Base-by-base conservation (phyloP, 2,113 vertebrate genomes). In the Etia nguti region DNA sequence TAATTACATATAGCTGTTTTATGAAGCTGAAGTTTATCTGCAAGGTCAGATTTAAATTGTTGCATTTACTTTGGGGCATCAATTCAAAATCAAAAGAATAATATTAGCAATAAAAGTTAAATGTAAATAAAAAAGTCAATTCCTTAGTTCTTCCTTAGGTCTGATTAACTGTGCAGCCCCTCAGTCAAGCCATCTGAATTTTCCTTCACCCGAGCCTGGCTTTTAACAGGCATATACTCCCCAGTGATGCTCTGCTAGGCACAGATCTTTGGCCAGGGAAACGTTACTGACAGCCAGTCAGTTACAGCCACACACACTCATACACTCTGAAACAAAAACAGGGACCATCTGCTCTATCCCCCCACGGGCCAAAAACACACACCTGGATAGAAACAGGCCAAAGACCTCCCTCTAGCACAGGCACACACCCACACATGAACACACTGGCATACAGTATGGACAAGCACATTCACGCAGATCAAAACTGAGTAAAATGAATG, bases 351-450 rank as follows among this genome's bases (percentile, higher is more conserved):
- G 95, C 57, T 88, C 56, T 12, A 20, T 86, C 50, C 88, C 54
- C 85, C 93, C 29, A 90, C 22, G 41, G 86, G 94, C 90, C 82
- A 86, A 80, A 91, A 92, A 88, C 80, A 91, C 90, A 95, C 94
- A 95, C 94, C 95, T 95, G 92, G 91, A 92, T 38, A 73, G 84
- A 88, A 91, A 82, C 70, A 90, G 86, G 82, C 79, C 91, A 88
- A 77, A 88, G 82, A 62, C 86, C 89, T 80, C 83, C 93, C 83
- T 91, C 73, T 18, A 70, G 82, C 79, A 52, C 56, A 81, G 0
- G 15, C 43, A 79, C 80, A 82, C 82, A 85, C 81, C 70, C 79
- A 70, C 56, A 36, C 36, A 80, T 43, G 75, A 55, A 80, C 34
- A 84, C 13, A 59, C 73, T 41, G 22, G 52, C 48, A 41, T 52